Base-by-base conservation (phyloP, 1,140 invertebrate species). In the Anthonomus grandis region DNA sequence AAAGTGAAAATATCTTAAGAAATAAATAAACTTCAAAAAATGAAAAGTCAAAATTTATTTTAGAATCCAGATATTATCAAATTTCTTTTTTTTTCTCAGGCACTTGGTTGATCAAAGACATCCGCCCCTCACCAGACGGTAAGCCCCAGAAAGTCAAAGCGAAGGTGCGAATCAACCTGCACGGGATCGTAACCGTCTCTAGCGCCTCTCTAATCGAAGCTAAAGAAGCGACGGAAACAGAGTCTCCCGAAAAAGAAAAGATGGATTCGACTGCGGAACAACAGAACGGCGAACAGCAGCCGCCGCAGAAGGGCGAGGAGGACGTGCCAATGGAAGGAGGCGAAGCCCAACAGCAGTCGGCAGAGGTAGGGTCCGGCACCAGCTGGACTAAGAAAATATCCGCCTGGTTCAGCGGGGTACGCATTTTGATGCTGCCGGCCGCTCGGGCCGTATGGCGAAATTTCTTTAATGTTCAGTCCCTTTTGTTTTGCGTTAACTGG, bases 131-230 rank as follows among this genome's bases (percentile, higher is more conserved):
- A 31, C 66, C 86, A n/a, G 89, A 93, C 62, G 94, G 93, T 4
- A 91, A 93, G 66, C 84, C 84, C 21, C 86, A 92, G 41, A 97
- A 97, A 76, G 87, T 99, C 0, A 97, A 97, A 75, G 86, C 98
- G 0, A 98, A 98, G 78, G 91, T 95, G 4, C 81, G 94, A 58
- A 79, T 98, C 15, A 97, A 97, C 75, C 78, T 90, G 12, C 89
- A 98, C 74, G 97, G 97, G 12, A 87, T 98, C 41, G 86, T 98
- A 64, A 85, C 83, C 4, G 82, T 98, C 3, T 83, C 84, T 2
- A 90, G 85, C 54, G 96, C 96, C 1, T 85, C 86, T 0, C 74
- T 97, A 54, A 81, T 90, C 19, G 94, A 97, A 71, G 93, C 90
- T 75, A 84, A 83, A 60, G 86, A 90, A 64, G 71, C 78, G 1